Evolutionary conservation across 1,140 invertebrate species (phyloP).

Genomic region (Drosophila quadrilineata): DNA sequence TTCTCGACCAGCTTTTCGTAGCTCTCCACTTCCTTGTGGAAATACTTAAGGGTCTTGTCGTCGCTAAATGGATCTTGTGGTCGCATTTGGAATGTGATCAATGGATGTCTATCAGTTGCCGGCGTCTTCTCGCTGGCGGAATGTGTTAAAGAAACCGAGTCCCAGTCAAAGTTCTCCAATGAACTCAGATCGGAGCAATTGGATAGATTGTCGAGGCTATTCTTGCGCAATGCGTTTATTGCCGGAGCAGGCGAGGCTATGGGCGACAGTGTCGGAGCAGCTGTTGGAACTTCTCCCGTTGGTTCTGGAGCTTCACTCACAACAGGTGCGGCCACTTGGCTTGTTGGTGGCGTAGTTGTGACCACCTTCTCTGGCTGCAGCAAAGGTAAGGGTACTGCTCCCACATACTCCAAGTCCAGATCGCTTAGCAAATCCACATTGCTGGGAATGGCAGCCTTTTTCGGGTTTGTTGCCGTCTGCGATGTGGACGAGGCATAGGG

Average conservation of each 20-base stretch:
- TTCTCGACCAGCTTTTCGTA: constrained; percentile 93
- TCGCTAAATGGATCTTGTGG: constrained; percentile 88
- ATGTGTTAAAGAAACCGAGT: constrained; percentile 81
- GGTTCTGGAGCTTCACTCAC: too few species aligned
- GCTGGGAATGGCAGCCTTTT: constrained; percentile 74
- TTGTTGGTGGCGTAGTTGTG: constrained; percentile 53
- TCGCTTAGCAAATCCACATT: constrained; percentile 90
- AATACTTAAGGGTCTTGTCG: constrained; percentile 87
- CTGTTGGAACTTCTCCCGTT: background rate
- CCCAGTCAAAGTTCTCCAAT: constrained; percentile 79
- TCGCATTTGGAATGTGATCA: constrained; percentile 81
- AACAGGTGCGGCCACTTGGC: constrained; percentile 13
- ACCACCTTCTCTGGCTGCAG: constrained; percentile 59
- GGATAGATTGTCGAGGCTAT: constrained; percentile 71
- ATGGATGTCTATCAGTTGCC: constrained; percentile 31
- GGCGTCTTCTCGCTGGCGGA: constrained; percentile 73
- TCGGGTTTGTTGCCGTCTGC: constrained; percentile 29
- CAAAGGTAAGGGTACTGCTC: constrained; percentile 49
- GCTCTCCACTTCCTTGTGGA: constrained; percentile 92
- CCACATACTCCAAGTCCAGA: constrained; percentile 85
- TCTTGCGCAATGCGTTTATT: constrained; percentile 17
- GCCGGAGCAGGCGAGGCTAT: constrained; percentile 15
- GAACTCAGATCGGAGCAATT: constrained; percentile 76
- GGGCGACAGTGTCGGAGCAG: constrained; percentile 15
- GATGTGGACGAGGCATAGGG: constrained; percentile 55